phyloP scores from a whole-genome alignment of 1,140 invertebrate species.

The Matsumurasca onukii region DNA sequence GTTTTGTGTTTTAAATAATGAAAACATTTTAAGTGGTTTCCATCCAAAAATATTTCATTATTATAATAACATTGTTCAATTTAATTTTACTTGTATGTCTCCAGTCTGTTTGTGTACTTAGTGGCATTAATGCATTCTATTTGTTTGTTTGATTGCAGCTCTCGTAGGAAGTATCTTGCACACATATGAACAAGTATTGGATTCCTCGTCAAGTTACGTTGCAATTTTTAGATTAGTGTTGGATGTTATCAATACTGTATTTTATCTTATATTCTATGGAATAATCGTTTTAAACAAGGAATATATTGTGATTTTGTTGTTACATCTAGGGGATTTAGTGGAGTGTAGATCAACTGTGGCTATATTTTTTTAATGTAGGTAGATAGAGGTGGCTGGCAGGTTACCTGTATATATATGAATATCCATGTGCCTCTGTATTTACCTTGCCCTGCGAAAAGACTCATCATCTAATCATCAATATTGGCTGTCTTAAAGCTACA shows the following conservation, averaged over 20 bases:
- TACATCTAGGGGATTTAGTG: constrained; percentile 5
- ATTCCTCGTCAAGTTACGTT: constrained; percentile 9
- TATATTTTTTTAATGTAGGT: constrained; percentile 26
- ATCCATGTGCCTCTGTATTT: constrained; percentile 18
- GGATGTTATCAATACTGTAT: constrained; percentile 7
- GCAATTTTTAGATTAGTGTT: constrained; percentile 17
- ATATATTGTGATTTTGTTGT: constrained; percentile 19
- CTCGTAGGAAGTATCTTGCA: too few species aligned
- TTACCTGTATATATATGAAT: constrained; percentile 22
- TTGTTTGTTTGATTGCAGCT: too few species aligned
- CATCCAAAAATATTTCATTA: too few species aligned
- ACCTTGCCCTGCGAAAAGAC: constrained; percentile 15
- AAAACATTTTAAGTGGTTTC: too few species aligned
- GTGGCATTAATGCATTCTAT: too few species aligned
- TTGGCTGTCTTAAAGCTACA: too few species aligned
- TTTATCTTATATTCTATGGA: constrained; percentile 17
- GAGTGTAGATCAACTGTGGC: constrained; percentile 4
- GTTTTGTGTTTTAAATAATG: too few species aligned
- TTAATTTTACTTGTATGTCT: neutral
- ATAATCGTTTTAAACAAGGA: constrained; percentile 15
- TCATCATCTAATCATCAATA: too few species aligned
- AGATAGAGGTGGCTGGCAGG: constrained; percentile 10
- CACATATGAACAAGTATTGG: constrained; percentile 16
- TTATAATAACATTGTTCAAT: neutral
- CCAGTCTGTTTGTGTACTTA: too few species aligned